These are phyloP conservation scores for Danio aesculapii DNA, from an alignment of 2,797 vertebrate genomes.

Conservation along the genomic window DNA sequence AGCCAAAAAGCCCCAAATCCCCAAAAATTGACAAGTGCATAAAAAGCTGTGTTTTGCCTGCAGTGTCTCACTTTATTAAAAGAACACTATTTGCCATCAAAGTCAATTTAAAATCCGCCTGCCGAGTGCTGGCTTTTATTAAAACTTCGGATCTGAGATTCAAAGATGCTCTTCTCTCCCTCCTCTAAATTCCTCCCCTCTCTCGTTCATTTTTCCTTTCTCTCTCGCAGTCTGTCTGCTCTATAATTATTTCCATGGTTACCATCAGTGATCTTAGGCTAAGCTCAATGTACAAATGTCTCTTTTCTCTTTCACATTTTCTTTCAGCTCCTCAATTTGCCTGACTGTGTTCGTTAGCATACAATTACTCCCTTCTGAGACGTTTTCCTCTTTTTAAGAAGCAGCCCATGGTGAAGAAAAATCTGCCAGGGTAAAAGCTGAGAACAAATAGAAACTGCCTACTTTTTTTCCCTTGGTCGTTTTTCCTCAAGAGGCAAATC, in stretches of 20 bases:
- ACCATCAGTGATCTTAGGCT: slow-evolving; percentile 82
- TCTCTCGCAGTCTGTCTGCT: slow-evolving; percentile 74
- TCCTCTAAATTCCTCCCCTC: slow-evolving; percentile 53
- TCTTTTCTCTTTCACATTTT: slow-evolving; percentile 64
- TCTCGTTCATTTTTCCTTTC: slow-evolving; percentile 62
- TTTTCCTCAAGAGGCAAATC: background rate
- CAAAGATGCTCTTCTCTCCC: slow-evolving; percentile 43
- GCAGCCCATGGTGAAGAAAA: background rate
- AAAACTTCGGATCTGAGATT: background rate
- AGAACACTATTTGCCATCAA: slow-evolving; percentile 1
- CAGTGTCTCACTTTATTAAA: background rate
- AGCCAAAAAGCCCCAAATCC: too few relatives aligned
- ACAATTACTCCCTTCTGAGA: slow-evolving; percentile 58
- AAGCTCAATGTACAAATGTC: slow-evolving; percentile 76
- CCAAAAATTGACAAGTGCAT: too few relatives aligned
- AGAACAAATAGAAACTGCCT: too few relatives aligned
- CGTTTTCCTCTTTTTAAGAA: slow-evolving; percentile 22
- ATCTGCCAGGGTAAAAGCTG: background rate
- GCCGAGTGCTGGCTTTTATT: too few relatives aligned
- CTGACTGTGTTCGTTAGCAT: slow-evolving; percentile 58
- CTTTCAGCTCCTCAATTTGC: slow-evolving; percentile 58
- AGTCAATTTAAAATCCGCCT: background rate
- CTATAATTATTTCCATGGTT: slow-evolving; percentile 88
- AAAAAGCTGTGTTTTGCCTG: too few relatives aligned
- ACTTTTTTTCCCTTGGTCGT: background rate